A percentile compares a stretch with the other conserved stretches of the same genome.
Evolutionary conservation across 2,888 invertebrate species (phyloP).

Genomic region (Lordiphosa andalusiaca): DNA sequence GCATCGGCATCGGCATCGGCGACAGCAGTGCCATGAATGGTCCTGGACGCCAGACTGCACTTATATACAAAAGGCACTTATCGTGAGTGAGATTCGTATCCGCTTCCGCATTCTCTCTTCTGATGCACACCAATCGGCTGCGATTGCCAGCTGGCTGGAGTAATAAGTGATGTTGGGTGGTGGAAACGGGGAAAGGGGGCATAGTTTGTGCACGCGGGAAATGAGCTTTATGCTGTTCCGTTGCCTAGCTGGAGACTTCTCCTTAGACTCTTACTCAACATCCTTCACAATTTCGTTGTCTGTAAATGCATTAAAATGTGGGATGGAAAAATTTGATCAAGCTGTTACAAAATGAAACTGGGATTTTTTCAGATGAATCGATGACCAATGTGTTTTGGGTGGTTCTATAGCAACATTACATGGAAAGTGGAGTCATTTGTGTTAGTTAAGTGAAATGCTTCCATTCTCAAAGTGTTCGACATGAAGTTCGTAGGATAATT

Average conservation of each 20-base stretch:
- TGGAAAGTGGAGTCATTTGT: no score
- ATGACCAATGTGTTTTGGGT: no score
- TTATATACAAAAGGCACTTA: slow-evolving; percentile 62
- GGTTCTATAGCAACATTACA: no score
- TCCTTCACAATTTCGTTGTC: not conserved
- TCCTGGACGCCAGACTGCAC: slow-evolving; percentile 39
- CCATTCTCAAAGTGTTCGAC: no score
- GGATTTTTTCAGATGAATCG: no score
- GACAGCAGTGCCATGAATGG: not conserved
- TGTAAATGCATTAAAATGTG: not conserved
- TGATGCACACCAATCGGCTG: slow-evolving; percentile 50
- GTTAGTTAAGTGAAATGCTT: no score
- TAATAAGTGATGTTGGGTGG: not conserved
- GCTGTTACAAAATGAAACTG: not conserved
- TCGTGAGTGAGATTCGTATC: slow-evolving; percentile 62
- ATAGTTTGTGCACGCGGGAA: slow-evolving; percentile 54
- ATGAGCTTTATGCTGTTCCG: slow-evolving; percentile 60
- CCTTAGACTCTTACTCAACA: not conserved
- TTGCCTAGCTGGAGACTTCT: slow-evolving; percentile 7
- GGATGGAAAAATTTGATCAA: not conserved
- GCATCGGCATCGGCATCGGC: not conserved
- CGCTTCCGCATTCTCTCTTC: slow-evolving; percentile 50
- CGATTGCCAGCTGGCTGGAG: slow-evolving; percentile 2
- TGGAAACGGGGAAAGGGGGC: slow-evolving; percentile 39
- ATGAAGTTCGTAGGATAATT: no score